Base-by-base conservation (phyloP, 1,140 invertebrate species). In the Microplitis demolitor region DNA sequence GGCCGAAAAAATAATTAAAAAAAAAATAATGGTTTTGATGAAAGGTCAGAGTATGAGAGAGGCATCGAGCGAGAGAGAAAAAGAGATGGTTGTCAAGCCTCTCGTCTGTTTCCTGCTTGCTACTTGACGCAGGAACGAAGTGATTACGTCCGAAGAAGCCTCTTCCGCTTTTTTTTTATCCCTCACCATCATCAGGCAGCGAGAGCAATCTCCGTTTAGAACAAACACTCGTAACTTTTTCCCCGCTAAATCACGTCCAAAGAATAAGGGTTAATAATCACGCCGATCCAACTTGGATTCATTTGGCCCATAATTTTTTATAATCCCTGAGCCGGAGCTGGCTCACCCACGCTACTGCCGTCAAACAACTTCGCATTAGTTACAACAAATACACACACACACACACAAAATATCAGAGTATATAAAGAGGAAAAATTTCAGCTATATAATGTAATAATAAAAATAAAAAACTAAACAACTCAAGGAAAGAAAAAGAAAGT, bases 71-170 rank as follows among this genome's bases (percentile, higher is more conserved):
- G 11, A 9, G 39, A 45, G 11, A 45, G 11, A 45, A 45, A 45
- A 9, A 45, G 39, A 45, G 39, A 45, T 6, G 11, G 67, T 51
- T 58, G 73, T 31, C 69, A 61, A 56, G 37, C 64, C 75, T 73
- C 64, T 71, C 45, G 73, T 74, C 76, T 50, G 63, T 74, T 78
- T 77, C 73, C 74, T 69, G 66, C 75, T 69, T 54, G 33, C 66
- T 75, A 35, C 75, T 78, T 76, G 68, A 58, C 75, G 68, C 72
- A 74, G 69, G 74, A 79, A 74, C 72, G 66, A 77, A 69, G 71
- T 78, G 80, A 83, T 84, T 80, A 80, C 81, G 73, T 75, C 74
- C 61, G 66, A 78, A 78, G 71, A 67, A 66, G 73, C 69, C 60
- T 62, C 45, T 63, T 69, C 53, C 54, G 45, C 64, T 35, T 68